Conservation (phyloP, 1,140 invertebrate species). For the Octopus sinensis region DNA sequence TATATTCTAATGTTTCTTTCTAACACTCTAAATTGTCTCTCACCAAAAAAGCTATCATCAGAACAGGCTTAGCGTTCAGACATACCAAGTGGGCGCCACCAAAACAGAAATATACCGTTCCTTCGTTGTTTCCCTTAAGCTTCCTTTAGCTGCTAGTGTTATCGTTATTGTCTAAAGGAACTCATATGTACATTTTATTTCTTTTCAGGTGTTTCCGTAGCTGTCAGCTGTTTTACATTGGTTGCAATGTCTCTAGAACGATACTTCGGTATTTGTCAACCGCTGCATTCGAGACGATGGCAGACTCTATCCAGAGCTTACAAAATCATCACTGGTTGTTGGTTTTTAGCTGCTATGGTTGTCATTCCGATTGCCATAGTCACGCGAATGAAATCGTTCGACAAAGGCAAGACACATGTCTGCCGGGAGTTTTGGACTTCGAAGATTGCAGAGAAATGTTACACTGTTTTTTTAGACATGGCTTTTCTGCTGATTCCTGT, state of each 20-base stretch:
- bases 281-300: conserved; percentile 69
- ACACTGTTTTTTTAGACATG: conserved; percentile 74
- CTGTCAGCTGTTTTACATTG: conserved; percentile 82
- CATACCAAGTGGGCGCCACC: too few relatives aligned
- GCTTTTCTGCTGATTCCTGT: conserved; percentile 72
- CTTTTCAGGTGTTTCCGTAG: conserved; percentile 76
- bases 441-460: conserved; percentile 63
- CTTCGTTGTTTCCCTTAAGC: too few relatives aligned
- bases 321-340: conserved; percentile 62
- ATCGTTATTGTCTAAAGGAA: too few relatives aligned
- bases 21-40: too few relatives aligned
- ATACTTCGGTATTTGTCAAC: conserved; percentile 87
- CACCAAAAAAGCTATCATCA: too few relatives aligned
- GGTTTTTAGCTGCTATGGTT: conserved; percentile 38
- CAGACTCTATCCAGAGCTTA: conserved; percentile 87
- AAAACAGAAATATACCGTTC: too few relatives aligned
- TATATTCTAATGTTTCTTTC: too few relatives aligned
- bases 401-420: conserved; percentile 2
- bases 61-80: too few relatives aligned
- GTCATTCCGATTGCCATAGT: conserved; percentile 68
- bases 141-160: too few relatives aligned
- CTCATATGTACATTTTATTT: background rate
- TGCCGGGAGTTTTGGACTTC: conserved; percentile 47
- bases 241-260: conserved; percentile 86
- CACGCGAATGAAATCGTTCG: conserved; percentile 22